A percentile compares a stretch with the other conserved stretches of the same genome.
phyloP scores from a whole-genome alignment of 2,113 vertebrate genomes.

The Oxyura jamaicensis region DNA sequence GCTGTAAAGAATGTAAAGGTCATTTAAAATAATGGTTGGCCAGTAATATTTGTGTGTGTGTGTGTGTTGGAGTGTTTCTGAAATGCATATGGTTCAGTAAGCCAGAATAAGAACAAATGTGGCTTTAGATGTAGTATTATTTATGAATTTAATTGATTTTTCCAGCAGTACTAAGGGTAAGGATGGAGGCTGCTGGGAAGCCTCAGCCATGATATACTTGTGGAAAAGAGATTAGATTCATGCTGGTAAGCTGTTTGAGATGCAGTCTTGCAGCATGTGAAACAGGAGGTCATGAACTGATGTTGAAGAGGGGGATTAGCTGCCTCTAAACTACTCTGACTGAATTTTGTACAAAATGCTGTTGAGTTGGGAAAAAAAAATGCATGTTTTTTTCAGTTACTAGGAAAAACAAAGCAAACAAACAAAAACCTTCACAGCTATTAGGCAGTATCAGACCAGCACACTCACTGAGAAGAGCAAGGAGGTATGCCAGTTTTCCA shows the following conservation, averaged over 20 bases:
- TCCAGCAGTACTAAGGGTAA: not conserved
- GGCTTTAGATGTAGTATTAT: not conserved
- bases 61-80: not conserved
- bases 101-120: not conserved
- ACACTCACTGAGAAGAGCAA: not conserved
- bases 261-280: constrained; percentile 3
- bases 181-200: not conserved
- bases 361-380: not conserved
- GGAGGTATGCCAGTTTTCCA: not conserved
- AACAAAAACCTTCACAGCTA: not conserved
- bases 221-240: constrained; percentile 26
- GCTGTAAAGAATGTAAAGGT: not conserved
- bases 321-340: not conserved
- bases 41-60: not conserved
- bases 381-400: not conserved
- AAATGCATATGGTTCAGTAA: not conserved
- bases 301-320: not conserved
- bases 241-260: constrained; percentile 20
- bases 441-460: not conserved
- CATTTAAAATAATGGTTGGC: not conserved
- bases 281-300: constrained; percentile 1
- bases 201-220: not conserved
- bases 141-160: not conserved
- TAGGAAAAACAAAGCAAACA: not conserved
- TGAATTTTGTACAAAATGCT: not conserved